Conservation (phyloP, 2,797 vertebrate species). For the Rhabdophis nuchalis region DNA sequence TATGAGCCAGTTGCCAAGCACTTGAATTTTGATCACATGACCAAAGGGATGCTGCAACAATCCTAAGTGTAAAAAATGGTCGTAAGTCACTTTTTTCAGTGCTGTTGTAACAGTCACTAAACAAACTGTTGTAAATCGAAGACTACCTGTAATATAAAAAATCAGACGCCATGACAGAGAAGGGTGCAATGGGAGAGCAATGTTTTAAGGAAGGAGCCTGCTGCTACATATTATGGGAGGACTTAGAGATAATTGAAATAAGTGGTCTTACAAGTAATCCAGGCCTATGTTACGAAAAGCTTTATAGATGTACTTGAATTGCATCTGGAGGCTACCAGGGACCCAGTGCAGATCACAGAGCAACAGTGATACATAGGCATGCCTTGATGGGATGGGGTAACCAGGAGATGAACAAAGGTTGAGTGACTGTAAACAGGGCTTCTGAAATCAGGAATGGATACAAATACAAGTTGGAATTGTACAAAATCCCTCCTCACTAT, state of each 20-base stretch:
- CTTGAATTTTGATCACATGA: too few relatives aligned
- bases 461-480: background rate
- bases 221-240: background rate
- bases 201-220: background rate
- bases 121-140: too few relatives aligned
- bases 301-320: background rate
- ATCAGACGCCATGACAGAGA: background rate
- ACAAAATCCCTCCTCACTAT: background rate
- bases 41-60: too few relatives aligned
- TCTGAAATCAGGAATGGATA: background rate
- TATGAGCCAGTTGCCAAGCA: too few relatives aligned
- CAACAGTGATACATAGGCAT: too few relatives aligned
- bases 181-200: background rate
- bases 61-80: too few relatives aligned
- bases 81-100: too few relatives aligned
- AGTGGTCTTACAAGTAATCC: background rate
- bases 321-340: background rate
- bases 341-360: background rate
- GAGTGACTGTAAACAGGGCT: background rate
- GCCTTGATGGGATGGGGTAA: background rate
- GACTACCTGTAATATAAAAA: background rate
- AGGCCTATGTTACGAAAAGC: background rate
- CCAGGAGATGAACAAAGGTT: background rate
- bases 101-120: too few relatives aligned
- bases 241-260: background rate